phyloP scores from a whole-genome alignment of 2,113 vertebrate genomes.

The Ptychochromis oligacanthus region DNA sequence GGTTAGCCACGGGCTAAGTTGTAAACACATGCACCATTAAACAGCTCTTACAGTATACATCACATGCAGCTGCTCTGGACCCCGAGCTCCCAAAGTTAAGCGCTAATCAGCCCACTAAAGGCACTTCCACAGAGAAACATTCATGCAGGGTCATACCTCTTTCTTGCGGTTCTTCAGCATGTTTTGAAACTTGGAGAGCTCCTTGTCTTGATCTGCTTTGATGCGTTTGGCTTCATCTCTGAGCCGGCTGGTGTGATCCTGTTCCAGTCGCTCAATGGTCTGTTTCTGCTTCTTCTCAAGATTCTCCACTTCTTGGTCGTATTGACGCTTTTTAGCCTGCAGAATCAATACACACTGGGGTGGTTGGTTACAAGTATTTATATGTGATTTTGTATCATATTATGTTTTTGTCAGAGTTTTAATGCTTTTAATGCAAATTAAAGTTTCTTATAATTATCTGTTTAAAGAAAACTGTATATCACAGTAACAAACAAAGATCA shows the following conservation, averaged over 20 bases:
- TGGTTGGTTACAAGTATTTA: neutral
- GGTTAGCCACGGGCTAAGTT: conserved; percentile 14
- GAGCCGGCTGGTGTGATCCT: conserved; percentile 95
- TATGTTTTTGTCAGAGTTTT: neutral
- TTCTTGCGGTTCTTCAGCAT: conserved; percentile 96
- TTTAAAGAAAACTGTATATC: neutral
- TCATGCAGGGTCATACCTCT: conserved; percentile 84
- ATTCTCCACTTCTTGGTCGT: conserved; percentile 96
- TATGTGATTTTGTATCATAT: neutral
- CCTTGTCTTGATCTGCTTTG: conserved; percentile 97
- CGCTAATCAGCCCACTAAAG: neutral
- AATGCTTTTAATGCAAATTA: neutral
- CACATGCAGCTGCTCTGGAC: conserved; percentile 30
- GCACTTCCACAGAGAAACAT: neutral
- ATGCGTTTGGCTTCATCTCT: conserved; percentile 96
- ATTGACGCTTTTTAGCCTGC: conserved; percentile 93
- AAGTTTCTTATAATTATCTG: neutral
- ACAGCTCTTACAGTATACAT: neutral
- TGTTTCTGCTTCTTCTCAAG: conserved; percentile 98
- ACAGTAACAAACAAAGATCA: neutral
- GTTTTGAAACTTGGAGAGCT: conserved; percentile 96
- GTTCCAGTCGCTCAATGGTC: conserved; percentile 95
- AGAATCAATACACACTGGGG: neutral
- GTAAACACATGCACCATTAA: conserved; percentile 32
- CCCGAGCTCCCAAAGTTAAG: neutral